Evolutionary conservation across 2,888 invertebrate genomes (phyloP).

Genomic region (Caenorhabditis sp.): DNA sequence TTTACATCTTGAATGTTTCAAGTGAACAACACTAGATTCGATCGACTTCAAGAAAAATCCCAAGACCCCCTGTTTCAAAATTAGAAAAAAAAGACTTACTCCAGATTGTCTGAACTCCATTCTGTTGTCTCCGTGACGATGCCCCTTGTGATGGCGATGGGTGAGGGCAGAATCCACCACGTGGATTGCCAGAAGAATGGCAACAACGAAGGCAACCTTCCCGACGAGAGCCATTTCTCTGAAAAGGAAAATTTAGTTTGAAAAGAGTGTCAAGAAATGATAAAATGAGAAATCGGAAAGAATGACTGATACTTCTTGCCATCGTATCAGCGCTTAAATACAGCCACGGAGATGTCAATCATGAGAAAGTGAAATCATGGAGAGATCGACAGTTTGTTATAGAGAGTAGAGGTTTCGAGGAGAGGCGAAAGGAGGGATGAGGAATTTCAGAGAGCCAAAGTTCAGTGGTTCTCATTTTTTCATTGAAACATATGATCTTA

Average conservation of each 20-base stretch:
- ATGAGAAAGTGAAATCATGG: conserved; percentile 44
- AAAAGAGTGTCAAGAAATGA: not conserved
- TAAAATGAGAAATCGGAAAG: conserved; percentile 3
- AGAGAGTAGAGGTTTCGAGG: not conserved
- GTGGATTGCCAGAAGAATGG: conserved; percentile 20
- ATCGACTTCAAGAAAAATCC: no score
- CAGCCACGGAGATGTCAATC: conserved; percentile 40
- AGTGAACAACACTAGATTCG: no score
- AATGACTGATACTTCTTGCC: not conserved
- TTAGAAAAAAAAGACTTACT: conserved; percentile 5
- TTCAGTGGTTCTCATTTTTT: not conserved
- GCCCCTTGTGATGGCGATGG: conserved; percentile 38
- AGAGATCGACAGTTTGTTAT: conserved; percentile 43
- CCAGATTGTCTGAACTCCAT: not conserved
- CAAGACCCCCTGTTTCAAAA: no score
- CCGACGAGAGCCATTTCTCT: conserved; percentile 21
- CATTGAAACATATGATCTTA: not conserved
- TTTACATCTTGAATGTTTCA: no score
- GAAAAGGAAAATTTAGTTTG: not conserved
- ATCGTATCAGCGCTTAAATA: conserved; percentile 19
- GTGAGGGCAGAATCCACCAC: not conserved
- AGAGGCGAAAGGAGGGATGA: conserved; percentile 7
- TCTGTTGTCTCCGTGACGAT: not conserved
- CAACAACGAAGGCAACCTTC: conserved; percentile 15
- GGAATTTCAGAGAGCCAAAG: conserved; percentile 10